Conservation (phyloP, 2,888 invertebrate species). For the Drosophila greeni region DNA sequence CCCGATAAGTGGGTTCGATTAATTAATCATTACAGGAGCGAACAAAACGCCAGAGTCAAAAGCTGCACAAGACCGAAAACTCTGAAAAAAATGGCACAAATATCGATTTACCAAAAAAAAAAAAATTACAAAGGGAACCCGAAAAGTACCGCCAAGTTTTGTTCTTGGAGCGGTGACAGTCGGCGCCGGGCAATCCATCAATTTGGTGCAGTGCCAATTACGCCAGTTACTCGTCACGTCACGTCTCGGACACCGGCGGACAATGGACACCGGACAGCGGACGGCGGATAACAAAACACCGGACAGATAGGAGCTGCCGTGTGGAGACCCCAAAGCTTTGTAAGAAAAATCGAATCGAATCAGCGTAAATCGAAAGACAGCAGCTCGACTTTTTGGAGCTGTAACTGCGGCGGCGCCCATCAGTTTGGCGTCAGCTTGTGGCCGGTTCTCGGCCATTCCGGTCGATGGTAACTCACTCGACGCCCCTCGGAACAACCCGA, state of each 20-base stretch:
- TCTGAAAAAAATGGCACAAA: conserved; percentile 44
- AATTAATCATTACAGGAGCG: conserved; percentile 69
- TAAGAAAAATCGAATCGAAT: conserved; percentile 30
- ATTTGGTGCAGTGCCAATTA: conserved; percentile 75
- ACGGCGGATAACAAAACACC: conserved; percentile 17
- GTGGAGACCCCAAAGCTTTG: conserved; percentile 52
- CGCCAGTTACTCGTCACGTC: conserved; percentile 72
- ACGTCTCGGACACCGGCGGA: conserved; percentile 47
- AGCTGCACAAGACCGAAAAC: conserved; percentile 45
- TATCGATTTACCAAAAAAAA: conserved; percentile 63
- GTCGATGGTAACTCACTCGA: conserved; percentile 10
- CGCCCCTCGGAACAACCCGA: conserved; percentile 15
- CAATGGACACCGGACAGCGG: conserved; percentile 21
- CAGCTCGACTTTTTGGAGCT: conserved; percentile 28
- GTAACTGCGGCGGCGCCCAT: conserved; percentile 51
- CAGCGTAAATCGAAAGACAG: conserved; percentile 26
- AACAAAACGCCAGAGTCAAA: conserved; percentile 58
- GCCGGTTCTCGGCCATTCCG: conserved; percentile 44
- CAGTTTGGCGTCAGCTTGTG: conserved; percentile 57
- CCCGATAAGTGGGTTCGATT: conserved; percentile 59
- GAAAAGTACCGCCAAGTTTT: conserved; percentile 60
- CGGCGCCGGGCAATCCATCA: conserved; percentile 78
- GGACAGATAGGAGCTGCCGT: conserved; percentile 49
- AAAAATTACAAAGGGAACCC: conserved; percentile 51
- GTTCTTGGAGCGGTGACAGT: conserved; percentile 59